phyloP scores from a whole-genome alignment of 2,888 invertebrate species.

The Macrophya annulata region DNA sequence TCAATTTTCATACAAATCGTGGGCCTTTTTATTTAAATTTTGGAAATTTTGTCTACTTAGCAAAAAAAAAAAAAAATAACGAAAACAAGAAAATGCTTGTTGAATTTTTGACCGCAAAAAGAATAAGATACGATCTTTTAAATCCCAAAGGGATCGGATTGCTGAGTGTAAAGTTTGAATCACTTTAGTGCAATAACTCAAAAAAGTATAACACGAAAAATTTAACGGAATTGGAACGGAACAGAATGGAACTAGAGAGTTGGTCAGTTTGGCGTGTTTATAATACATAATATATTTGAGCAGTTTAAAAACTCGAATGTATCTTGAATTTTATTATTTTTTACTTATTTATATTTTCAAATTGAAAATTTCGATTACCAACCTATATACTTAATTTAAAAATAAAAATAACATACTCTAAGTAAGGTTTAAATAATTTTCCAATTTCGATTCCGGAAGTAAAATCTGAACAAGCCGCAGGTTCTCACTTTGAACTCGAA shows the following conservation, averaged over 20 bases:
- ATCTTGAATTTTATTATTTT: neutral
- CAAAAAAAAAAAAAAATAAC: neutral
- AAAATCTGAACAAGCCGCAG: neutral
- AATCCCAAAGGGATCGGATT: neutral
- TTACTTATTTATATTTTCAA: neutral
- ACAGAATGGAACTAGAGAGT: neutral
- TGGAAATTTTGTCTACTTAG: neutral
- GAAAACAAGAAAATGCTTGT: neutral
- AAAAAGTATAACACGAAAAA: neutral
- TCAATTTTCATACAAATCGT: neutral
- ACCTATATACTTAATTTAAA: too few relatives aligned
- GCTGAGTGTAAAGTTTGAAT: neutral
- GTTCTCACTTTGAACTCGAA: constrained; percentile 3
- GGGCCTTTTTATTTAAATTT: too few relatives aligned
- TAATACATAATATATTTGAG: too few relatives aligned
- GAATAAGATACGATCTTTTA: neutral
- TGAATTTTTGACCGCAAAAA: neutral
- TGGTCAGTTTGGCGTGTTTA: neutral
- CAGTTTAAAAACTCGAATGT: neutral
- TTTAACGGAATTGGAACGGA: neutral
- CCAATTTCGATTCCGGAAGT: neutral
- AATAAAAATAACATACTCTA: too few relatives aligned
- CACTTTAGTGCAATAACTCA: constrained; percentile 5
- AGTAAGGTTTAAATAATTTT: neutral
- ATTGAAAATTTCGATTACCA: neutral